Evolutionary conservation across 2,113 vertebrate species (phyloP).

Genomic region (Peromyscus californicus): DNA sequence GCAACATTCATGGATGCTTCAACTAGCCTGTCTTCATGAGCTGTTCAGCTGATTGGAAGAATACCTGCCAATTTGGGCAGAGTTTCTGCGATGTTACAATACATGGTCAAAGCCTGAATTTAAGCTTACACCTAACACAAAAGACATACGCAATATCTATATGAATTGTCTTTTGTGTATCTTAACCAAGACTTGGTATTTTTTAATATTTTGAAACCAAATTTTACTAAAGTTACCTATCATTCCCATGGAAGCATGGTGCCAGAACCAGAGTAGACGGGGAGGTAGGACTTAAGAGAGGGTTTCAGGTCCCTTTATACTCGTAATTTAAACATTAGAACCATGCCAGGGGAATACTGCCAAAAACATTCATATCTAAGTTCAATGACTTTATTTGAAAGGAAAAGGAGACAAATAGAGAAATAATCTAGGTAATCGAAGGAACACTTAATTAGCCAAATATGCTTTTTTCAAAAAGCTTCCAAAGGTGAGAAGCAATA

Average conservation of each 20-base stretch:
- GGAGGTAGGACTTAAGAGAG: background rate
- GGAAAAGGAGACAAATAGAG: background rate
- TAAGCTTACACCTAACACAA: background rate
- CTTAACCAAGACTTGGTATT: background rate
- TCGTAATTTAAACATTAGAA: background rate
- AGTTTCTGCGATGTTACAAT: background rate
- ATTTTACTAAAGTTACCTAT: background rate
- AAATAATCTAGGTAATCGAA: background rate
- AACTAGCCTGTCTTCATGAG: background rate
- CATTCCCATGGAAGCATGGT: background rate
- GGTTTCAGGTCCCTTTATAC: background rate
- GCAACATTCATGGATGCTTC: background rate
- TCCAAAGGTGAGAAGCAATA: background rate
- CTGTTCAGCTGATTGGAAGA: slow-evolving; percentile 39
- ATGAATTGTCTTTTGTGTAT: background rate
- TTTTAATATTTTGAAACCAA: background rate
- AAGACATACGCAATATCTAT: background rate
- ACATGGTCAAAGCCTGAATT: background rate
- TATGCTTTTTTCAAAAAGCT: background rate
- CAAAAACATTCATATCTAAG: background rate
- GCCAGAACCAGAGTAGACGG: background rate
- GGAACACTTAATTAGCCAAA: background rate
- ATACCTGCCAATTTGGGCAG: background rate
- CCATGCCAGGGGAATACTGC: background rate
- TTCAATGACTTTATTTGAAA: background rate